A percentile compares a stretch with the other conserved stretches of the same genome.
Evolutionary conservation across 2,888 invertebrate species (phyloP).

Genomic region (Agrochola litura): DNA sequence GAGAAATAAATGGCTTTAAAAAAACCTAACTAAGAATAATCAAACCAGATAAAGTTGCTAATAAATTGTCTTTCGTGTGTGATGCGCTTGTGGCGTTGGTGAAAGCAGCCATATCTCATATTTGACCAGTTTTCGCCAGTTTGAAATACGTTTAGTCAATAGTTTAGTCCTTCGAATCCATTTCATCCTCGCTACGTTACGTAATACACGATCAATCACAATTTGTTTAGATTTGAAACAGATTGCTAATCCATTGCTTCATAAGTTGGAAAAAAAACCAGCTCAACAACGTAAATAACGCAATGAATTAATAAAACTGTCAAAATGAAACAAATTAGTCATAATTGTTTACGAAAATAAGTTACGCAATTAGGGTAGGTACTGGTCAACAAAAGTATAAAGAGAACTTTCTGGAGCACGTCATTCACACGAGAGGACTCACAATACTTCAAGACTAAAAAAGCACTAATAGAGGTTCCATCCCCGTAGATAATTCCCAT

Average conservation of each 20-base stretch:
- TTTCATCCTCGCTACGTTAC: conserved; percentile 4
- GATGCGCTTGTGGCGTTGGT: neutral
- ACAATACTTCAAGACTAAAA: neutral
- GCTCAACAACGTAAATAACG: too few species aligned
- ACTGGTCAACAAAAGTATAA: neutral
- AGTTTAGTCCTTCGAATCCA: neutral
- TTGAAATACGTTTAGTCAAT: neutral
- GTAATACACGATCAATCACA: too few species aligned
- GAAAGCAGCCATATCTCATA: neutral
- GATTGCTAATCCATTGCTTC: too few species aligned
- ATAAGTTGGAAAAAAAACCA: too few species aligned
- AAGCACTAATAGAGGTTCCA: neutral
- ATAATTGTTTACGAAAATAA: too few species aligned
- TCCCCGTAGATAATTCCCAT: neutral
- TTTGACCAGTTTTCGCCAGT: neutral
- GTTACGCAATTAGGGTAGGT: too few species aligned
- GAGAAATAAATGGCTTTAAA: neutral
- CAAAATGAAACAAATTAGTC: too few species aligned
- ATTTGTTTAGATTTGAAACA: too few species aligned
- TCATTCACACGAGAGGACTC: neutral
- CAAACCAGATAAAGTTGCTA: neutral
- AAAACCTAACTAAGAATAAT: neutral
- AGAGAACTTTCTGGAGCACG: neutral
- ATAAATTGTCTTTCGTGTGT: neutral
- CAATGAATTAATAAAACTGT: too few species aligned